These are phyloP conservation scores for Globodera rostochiensis DNA, from an alignment of 1,140 invertebrate genomes.

Conservation along the genomic window DNA sequence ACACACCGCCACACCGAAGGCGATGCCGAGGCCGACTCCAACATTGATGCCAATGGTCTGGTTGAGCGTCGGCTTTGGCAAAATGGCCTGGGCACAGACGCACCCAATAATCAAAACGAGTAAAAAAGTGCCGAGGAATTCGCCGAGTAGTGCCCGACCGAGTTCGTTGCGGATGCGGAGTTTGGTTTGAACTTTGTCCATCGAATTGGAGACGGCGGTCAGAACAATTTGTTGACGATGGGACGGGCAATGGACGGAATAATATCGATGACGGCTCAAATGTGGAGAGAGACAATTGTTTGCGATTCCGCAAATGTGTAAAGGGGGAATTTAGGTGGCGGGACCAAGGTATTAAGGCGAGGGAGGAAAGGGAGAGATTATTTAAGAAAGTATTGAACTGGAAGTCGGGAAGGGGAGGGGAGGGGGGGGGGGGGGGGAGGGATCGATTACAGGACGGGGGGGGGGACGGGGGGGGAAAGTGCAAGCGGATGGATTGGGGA, in stretches of 20 bases:
- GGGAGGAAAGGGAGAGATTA: not conserved
- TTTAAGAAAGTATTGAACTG: not conserved
- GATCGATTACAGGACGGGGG: not conserved
- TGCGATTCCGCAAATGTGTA: conserved; percentile 6
- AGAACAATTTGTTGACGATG: conserved; percentile 2
- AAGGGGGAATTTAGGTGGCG: not conserved
- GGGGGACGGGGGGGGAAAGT: no score
- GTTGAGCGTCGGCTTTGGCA: conserved; percentile 37
- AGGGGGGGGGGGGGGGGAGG: no score
- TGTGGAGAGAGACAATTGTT: not conserved
- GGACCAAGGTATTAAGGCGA: not conserved
- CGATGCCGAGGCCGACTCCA: conserved; percentile 53
- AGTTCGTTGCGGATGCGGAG: conserved; percentile 51
- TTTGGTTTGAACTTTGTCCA: conserved; percentile 36
- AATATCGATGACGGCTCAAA: not conserved
- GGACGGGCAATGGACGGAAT: not conserved
- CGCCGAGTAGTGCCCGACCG: conserved; percentile 40
- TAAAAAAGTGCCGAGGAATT: conserved; percentile 52
- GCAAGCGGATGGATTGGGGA: not conserved
- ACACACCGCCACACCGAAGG: conserved; percentile 53
- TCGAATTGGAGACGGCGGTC: not conserved
- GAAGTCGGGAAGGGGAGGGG: no score
- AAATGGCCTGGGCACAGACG: conserved; percentile 32
- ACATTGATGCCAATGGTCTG: conserved; percentile 46
- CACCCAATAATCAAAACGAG: conserved; percentile 45